Percentiles rank a stretch among this genome's conserved stretches.
These are phyloP conservation scores for Hipparchia semele DNA, from an alignment of 2,888 invertebrate species.

Conservation along the genomic window DNA sequence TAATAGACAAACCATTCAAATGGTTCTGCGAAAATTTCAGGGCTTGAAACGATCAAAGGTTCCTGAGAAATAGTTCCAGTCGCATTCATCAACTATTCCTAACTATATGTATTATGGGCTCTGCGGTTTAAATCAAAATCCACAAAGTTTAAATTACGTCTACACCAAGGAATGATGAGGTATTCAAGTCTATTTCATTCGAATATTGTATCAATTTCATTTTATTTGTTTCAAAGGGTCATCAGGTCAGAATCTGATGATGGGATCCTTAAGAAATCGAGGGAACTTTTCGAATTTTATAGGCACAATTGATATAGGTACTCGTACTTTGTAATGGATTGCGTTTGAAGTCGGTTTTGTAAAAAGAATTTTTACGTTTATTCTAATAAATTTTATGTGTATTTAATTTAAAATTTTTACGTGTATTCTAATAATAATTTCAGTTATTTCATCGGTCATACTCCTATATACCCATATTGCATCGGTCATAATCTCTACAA, in stretches of 20 bases:
- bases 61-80: constrained; percentile 17
- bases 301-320: no score
- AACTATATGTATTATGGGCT: constrained; percentile 38
- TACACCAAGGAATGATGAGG: constrained; percentile 40
- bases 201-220: constrained; percentile 2
- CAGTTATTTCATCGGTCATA: no score
- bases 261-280: no score
- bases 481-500: no score
- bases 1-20: not conserved
- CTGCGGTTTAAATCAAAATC: constrained; percentile 49
- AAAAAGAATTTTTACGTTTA: no score
- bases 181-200: not conserved
- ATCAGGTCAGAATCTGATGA: not conserved
- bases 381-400: no score
- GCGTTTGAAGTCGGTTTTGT: no score
- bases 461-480: no score
- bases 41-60: constrained; percentile 8
- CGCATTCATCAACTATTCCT: constrained; percentile 30
- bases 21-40: constrained; percentile 5
- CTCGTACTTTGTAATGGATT: no score
- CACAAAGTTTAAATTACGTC: constrained; percentile 49
- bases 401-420: no score
- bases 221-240: constrained; percentile 1
- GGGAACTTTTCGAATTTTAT: no score
- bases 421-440: no score